These are phyloP conservation scores for Merluccius polli DNA, from an alignment of 2,797 vertebrate species.

Conservation along the genomic window DNA sequence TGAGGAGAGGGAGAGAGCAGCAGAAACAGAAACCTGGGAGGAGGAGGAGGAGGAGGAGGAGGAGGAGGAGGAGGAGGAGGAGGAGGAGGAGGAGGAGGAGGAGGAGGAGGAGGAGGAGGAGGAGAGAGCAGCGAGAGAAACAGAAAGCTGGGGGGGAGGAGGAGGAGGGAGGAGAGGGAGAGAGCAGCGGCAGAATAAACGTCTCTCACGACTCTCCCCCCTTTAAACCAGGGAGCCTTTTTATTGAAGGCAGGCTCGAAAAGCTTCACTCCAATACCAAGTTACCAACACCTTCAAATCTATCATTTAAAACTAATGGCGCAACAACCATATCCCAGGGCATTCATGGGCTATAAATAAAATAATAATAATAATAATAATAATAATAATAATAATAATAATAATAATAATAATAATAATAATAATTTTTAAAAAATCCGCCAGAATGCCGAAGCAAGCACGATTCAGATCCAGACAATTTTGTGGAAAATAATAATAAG, in stretches of 20 bases:
- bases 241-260: not conserved
- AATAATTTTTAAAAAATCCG: too few species aligned
- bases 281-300: not conserved
- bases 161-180: not conserved
- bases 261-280: not conserved
- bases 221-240: not conserved
- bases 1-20: not conserved
- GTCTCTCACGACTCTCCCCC: not conserved
- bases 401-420: too few species aligned
- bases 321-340: not conserved
- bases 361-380: too few species aligned
- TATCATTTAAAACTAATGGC: not conserved
- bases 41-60: too few species aligned
- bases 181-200: not conserved
- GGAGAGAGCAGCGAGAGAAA: conserved; percentile 5
- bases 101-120: not conserved
- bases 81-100: conserved; percentile 2
- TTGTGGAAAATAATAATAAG: too few species aligned
- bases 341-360: not conserved
- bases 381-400: too few species aligned
- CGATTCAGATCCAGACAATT: too few species aligned
- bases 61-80: not conserved
- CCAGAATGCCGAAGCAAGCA: too few species aligned
- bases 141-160: not conserved
- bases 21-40: too few species aligned